These are phyloP conservation scores for Seira ritae DNA, from an alignment of 2,888 invertebrate species.

Conservation along the genomic window DNA sequence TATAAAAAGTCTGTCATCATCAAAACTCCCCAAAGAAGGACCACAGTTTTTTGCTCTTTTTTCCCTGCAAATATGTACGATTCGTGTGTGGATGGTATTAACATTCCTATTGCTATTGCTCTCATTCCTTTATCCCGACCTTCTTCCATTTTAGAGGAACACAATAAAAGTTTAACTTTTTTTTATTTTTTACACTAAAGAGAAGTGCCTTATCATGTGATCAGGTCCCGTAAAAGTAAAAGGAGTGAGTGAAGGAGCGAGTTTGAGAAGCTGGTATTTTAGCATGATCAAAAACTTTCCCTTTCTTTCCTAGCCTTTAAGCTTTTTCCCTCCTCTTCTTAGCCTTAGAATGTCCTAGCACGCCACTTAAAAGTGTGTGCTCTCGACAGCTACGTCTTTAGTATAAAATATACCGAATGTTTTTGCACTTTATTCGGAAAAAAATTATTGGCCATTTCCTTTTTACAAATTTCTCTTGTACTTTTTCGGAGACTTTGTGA, in stretches of 20 bases:
- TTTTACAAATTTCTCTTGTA: conserved; percentile 9
- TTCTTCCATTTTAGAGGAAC: conserved; percentile 11
- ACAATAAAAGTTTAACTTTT: conserved; percentile 4
- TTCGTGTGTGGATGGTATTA: conserved; percentile 14
- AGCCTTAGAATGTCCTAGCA: not conserved
- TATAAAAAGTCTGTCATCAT: conserved; percentile 10
- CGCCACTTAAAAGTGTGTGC: conserved; percentile 20
- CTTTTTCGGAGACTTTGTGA: not conserved
- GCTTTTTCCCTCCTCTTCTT: not conserved
- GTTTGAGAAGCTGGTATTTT: not conserved
- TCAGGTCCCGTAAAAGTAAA: conserved; percentile 1
- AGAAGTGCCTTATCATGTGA: conserved; percentile 16
- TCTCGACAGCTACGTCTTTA: not conserved
- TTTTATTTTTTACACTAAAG: conserved; percentile 22
- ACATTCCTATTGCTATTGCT: not conserved
- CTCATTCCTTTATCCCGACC: not conserved
- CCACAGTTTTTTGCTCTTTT: not conserved
- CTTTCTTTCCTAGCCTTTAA: not conserved
- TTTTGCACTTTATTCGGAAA: not conserved
- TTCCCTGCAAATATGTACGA: not conserved
- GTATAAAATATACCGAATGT: not conserved
- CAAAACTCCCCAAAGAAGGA: conserved; percentile 17
- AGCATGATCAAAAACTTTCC: conserved; percentile 21
- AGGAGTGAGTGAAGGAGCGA: no score
- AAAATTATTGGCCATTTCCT: conserved; percentile 8